phyloP scores from a whole-genome alignment of 2,113 vertebrate species.

The Psittacara wagleri region DNA sequence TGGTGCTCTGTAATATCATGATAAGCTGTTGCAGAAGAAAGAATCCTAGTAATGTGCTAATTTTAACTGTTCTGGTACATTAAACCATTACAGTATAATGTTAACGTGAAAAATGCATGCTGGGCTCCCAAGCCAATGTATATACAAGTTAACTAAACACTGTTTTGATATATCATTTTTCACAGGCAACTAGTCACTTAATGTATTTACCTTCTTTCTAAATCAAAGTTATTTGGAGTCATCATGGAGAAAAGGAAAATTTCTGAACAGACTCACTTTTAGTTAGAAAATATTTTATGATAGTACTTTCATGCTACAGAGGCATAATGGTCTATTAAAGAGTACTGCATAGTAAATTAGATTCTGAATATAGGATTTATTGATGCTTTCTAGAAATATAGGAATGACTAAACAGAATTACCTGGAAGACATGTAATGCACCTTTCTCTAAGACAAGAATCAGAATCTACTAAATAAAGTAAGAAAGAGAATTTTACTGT shows the following conservation, averaged over 20 bases:
- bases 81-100: slow-evolving; percentile 2
- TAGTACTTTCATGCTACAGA: background rate
- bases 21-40: slow-evolving; percentile 26
- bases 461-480: background rate
- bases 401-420: background rate
- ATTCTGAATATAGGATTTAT: background rate
- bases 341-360: background rate
- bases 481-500: background rate
- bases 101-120: background rate
- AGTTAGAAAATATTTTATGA: background rate
- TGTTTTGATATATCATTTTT: slow-evolving; percentile 49
- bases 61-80: slow-evolving; percentile 49
- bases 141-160: slow-evolving; percentile 16
- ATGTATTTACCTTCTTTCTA: background rate
- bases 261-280: background rate
- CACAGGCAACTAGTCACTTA: slow-evolving; percentile 48
- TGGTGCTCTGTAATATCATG: background rate
- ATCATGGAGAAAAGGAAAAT: background rate
- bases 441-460: background rate
- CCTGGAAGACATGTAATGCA: background rate
- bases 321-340: background rate
- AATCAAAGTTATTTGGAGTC: background rate
- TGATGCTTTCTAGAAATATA: background rate
- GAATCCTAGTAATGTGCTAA: slow-evolving; percentile 6
- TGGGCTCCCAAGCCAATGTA: background rate